These are phyloP conservation scores for Anoncus sp. DNA, from an alignment of 2,888 invertebrate genomes.

Conservation along the genomic window DNA sequence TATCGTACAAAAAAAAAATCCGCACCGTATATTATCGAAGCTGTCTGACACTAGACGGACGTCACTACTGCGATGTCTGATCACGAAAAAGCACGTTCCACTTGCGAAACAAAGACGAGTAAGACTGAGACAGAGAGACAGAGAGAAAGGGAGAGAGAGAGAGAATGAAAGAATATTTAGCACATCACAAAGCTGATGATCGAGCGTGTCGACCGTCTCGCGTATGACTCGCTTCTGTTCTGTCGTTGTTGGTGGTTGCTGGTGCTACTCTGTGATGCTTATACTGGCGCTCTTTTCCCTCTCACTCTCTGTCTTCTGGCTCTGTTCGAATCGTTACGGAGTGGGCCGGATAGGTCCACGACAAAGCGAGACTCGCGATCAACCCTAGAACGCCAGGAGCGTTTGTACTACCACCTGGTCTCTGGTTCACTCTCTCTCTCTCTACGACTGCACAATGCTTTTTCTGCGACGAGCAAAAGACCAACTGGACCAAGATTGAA, in stretches of 20 bases:
- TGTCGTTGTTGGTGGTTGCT: constrained; percentile 22
- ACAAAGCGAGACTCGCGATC: constrained; percentile 9
- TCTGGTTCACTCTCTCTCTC: not conserved
- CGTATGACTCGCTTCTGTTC: constrained; percentile 48
- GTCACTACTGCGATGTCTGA: constrained; percentile 39
- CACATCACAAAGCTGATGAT: not conserved
- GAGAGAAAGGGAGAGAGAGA: not conserved
- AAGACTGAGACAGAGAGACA: constrained; percentile 1
- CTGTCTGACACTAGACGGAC: constrained; percentile 42
- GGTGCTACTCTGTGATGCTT: constrained; percentile 21
- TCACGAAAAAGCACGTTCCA: constrained; percentile 35
- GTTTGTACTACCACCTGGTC: constrained; percentile 6
- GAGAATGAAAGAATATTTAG: not conserved
- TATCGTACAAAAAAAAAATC: not conserved
- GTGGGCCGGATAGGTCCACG: constrained; percentile 42
- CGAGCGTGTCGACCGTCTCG: constrained; percentile 49
- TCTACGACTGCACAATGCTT: no score
- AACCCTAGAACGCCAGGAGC: constrained; percentile 19
- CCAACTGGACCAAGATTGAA: not conserved
- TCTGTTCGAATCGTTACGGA: constrained; percentile 25
- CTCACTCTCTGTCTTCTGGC: constrained; percentile 36
- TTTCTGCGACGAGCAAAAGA: no score
- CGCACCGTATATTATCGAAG: not conserved
- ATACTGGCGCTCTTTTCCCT: constrained; percentile 33
- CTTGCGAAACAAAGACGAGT: constrained; percentile 20